phyloP scores from a whole-genome alignment of 2,888 invertebrate species.

The Drosophila differens region DNA sequence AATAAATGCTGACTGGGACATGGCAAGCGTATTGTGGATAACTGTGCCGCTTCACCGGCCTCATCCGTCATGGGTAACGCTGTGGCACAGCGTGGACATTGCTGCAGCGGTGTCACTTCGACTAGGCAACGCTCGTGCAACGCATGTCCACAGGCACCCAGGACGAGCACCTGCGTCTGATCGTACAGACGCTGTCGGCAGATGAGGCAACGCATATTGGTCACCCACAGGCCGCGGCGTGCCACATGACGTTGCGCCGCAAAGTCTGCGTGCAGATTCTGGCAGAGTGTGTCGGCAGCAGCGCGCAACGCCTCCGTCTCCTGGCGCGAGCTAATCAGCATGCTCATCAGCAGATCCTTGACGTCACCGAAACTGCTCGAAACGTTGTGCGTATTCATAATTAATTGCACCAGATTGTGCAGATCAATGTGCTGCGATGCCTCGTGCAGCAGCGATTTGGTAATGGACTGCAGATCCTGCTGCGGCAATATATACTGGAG shows the following conservation, averaged over 20 bases:
- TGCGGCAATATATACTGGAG: slow-evolving; percentile 85
- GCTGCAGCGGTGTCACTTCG: slow-evolving; percentile 22
- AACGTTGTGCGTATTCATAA: slow-evolving; percentile 86
- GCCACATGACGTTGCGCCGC: slow-evolving; percentile 72
- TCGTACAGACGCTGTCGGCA: slow-evolving; percentile 83
- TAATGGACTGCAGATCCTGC: slow-evolving; percentile 84
- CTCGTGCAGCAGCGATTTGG: slow-evolving; percentile 86
- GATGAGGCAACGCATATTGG: slow-evolving; percentile 83
- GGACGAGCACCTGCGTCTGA: slow-evolving; percentile 76
- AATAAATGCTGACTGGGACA: slow-evolving; percentile 73
- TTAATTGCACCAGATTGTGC: slow-evolving; percentile 87
- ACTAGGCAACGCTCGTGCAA: slow-evolving; percentile 82
- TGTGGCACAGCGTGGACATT: slow-evolving; percentile 81
- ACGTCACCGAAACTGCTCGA: slow-evolving; percentile 88
- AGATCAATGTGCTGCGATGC: slow-evolving; percentile 87
- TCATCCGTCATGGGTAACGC: slow-evolving; percentile 33
- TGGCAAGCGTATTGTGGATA: slow-evolving; percentile 72
- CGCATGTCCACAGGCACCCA: slow-evolving; percentile 84
- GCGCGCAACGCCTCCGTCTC: slow-evolving; percentile 90
- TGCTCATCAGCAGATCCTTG: slow-evolving; percentile 88
- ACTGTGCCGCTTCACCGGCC: slow-evolving; percentile 47
- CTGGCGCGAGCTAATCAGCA: slow-evolving; percentile 91
- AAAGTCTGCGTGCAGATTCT: slow-evolving; percentile 88
- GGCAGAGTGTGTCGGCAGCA: slow-evolving; percentile 88
- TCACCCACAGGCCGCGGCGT: slow-evolving; percentile 84